phyloP scores from a whole-genome alignment of 2,113 vertebrate genomes.

The Okapia johnstoni region DNA sequence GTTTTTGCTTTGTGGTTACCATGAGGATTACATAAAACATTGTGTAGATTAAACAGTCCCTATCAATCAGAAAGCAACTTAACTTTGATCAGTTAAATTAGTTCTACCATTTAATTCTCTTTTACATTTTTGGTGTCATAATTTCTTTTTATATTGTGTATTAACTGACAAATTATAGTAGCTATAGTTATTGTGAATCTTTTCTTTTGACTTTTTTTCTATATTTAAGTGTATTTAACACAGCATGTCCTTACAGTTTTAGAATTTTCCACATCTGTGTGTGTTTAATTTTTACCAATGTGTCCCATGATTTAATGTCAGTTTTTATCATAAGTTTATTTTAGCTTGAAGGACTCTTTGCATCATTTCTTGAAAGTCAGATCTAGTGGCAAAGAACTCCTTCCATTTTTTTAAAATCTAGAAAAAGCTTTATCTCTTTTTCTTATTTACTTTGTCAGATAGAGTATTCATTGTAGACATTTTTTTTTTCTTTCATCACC shows the following conservation, averaged over 20 bases:
- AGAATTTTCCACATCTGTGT: neutral
- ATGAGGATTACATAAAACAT: neutral
- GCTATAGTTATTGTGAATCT: neutral
- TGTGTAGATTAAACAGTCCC: neutral
- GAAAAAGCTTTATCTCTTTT: neutral
- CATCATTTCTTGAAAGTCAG: neutral
- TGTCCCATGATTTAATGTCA: neutral
- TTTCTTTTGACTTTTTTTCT: neutral
- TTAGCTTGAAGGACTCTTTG: neutral
- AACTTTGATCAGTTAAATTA: neutral
- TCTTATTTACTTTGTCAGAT: neutral
- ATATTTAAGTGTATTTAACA: neutral
- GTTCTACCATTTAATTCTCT: neutral
- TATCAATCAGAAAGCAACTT: neutral
- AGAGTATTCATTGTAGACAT: neutral
- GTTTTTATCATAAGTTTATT: neutral
- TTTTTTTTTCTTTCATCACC: neutral
- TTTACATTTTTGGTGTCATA: neutral
- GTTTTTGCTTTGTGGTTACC: neutral
- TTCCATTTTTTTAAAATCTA: neutral
- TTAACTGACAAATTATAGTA: neutral
- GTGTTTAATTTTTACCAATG: neutral
- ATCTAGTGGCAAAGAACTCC: neutral
- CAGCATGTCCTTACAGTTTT: neutral
- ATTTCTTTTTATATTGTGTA: neutral